phyloP scores from a whole-genome alignment of 2,113 vertebrate species.

The Alethe castanea region DNA sequence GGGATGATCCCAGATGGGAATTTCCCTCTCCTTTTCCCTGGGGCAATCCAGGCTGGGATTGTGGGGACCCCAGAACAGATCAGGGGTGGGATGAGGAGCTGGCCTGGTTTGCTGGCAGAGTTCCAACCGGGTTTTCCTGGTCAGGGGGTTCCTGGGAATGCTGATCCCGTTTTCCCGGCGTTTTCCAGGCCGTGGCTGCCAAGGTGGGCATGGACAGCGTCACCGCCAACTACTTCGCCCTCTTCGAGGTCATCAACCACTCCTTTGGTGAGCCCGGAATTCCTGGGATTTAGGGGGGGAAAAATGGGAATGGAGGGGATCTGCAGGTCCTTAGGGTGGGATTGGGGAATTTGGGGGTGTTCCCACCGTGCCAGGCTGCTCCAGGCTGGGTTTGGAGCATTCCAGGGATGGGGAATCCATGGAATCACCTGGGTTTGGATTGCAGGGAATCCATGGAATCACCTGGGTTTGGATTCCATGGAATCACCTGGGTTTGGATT shows the following conservation, averaged over 20 bases:
- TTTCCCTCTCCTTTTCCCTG: too few species aligned
- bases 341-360: rapidly evolving
- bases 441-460: too few species aligned
- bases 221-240: slow-evolving; percentile 4
- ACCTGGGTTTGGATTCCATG: too few species aligned
- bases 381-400: not conserved
- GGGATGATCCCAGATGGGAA: too few species aligned
- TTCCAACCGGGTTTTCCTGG: not conserved
- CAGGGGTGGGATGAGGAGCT: too few species aligned
- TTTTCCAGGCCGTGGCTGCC: slow-evolving; percentile 2
- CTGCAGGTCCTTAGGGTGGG: not conserved
- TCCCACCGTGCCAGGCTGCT: too few species aligned
- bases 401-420: too few species aligned
- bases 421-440: too few species aligned
- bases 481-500: too few species aligned
- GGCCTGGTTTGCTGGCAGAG: not conserved
- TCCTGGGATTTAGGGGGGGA: rapidly evolving
- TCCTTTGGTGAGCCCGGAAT: not conserved
- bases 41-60: too few species aligned
- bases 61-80: too few species aligned
- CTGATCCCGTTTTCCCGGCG: not conserved
- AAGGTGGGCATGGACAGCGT: slow-evolving; percentile 16
- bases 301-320: not conserved
- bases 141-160: not conserved
- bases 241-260: slow-evolving; percentile 5